These are phyloP conservation scores for Drosophila kohkoa DNA, from an alignment of 1,140 invertebrate species.

Conservation along the genomic window DNA sequence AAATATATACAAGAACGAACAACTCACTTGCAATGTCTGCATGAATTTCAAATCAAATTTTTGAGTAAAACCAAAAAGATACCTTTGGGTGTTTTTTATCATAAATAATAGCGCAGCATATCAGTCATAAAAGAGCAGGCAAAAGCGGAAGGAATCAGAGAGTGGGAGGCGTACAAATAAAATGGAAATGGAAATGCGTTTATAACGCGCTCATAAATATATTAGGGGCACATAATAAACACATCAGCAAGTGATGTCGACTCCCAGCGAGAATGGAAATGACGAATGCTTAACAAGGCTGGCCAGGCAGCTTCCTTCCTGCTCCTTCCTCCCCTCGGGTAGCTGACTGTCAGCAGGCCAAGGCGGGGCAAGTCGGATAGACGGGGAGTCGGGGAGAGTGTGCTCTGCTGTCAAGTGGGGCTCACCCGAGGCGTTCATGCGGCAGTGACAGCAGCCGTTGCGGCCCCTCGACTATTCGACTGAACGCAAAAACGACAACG, in stretches of 20 bases:
- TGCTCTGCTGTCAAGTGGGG: constrained; percentile 67
- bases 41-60: constrained; percentile 80
- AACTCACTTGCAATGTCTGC: constrained; percentile 57
- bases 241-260: constrained; percentile 72
- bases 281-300: constrained; percentile 68
- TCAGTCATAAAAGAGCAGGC: constrained; percentile 18
- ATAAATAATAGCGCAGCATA: constrained; percentile 61
- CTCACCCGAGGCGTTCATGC: constrained; percentile 69
- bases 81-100: constrained; percentile 68
- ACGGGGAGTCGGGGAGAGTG: neutral
- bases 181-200: constrained; percentile 82
- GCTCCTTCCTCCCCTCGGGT: neutral
- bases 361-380: constrained; percentile 12
- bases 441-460: constrained; percentile 63
- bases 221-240: constrained; percentile 82
- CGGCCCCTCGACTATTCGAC: constrained; percentile 13
- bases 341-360: constrained; percentile 34
- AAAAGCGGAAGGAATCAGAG: neutral
- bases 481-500: constrained; percentile 65
- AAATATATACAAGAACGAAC: constrained; percentile 35
- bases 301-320: constrained; percentile 6
- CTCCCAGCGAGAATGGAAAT: constrained; percentile 30
- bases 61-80: constrained; percentile 51
- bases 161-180: constrained; percentile 63
- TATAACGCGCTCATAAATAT: constrained; percentile 83